Evolutionary conservation across 2,888 invertebrate genomes (phyloP).

Genomic region (Andrena camellia): DNA sequence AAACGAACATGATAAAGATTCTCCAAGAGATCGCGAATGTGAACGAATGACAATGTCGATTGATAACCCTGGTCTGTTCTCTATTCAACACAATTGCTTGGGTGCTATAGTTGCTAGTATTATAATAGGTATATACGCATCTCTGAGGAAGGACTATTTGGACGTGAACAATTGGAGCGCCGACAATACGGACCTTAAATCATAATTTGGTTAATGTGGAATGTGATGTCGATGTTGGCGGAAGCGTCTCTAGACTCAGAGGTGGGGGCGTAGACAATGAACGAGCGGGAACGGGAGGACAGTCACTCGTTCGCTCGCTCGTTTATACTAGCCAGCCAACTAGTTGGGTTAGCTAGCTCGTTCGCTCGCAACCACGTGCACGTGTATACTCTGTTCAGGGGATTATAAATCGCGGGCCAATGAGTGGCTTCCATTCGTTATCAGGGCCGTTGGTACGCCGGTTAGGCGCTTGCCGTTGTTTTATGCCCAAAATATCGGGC

Average conservation of each 20-base stretch:
- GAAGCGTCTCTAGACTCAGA: constrained; percentile 71
- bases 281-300: constrained; percentile 59
- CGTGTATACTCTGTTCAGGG: constrained; percentile 70
- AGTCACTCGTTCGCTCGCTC: constrained; percentile 46
- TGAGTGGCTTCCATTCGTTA: constrained; percentile 83
- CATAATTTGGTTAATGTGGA: constrained; percentile 85
- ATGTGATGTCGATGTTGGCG: constrained; percentile 84
- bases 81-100: constrained; percentile 81
- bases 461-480: constrained; percentile 71
- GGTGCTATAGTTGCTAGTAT: constrained; percentile 78
- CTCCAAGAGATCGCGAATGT: too few species aligned
- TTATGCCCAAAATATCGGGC: constrained; percentile 67
- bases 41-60: neutral
- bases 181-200: constrained; percentile 84
- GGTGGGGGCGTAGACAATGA: constrained; percentile 51
- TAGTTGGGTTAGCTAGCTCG: constrained; percentile 36
- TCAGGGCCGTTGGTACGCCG: constrained; percentile 79
- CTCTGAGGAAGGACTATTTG: constrained; percentile 80
- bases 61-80: constrained; percentile 59
- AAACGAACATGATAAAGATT: too few species aligned
- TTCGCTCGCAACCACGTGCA: constrained; percentile 60
- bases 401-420: constrained; percentile 83
- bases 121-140: constrained; percentile 69
- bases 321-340: constrained; percentile 6
- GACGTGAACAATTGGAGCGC: constrained; percentile 81